phyloP scores from a whole-genome alignment of 1,140 invertebrate species.

The Brachionus calyciflorus region DNA sequence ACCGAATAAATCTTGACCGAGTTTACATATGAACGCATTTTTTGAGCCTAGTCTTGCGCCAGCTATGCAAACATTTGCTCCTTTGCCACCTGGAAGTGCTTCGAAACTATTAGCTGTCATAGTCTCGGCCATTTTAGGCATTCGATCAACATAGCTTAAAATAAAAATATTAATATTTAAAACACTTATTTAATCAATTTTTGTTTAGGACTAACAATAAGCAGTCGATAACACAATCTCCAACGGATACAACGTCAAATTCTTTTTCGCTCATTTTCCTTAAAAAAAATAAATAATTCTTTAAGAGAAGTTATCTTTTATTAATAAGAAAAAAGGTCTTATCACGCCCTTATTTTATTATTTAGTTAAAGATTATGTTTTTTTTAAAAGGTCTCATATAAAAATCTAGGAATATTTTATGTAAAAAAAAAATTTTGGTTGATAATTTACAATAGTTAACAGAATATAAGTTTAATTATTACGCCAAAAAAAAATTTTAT shows the following conservation, averaged over 20 bases:
- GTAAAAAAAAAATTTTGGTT: no score
- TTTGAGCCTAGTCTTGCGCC: slow-evolving; percentile 14
- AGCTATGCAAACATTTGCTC: slow-evolving; percentile 36
- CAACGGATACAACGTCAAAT: slow-evolving; percentile 32
- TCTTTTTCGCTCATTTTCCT: neutral
- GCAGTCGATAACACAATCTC: slow-evolving; percentile 40
- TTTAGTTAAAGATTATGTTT: no score
- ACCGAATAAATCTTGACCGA: slow-evolving; percentile 37
- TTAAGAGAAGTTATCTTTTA: no score
- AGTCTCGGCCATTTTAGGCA: slow-evolving; percentile 44
- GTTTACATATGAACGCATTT: slow-evolving; percentile 39
- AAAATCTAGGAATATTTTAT: no score
- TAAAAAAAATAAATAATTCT: no score
- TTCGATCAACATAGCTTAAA: slow-evolving; percentile 37
- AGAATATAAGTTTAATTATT: no score
- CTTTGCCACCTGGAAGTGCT: slow-evolving; percentile 26
- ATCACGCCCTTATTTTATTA: no score
- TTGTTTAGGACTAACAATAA: neutral
- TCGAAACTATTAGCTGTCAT: slow-evolving; percentile 38
- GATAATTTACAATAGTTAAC: no score
- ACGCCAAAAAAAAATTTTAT: no score
- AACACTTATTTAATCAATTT: neutral
- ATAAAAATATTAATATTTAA: neutral
- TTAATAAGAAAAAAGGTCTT: no score
- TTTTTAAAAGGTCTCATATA: no score